Conservation (phyloP, 2,113 vertebrate genomes). For the Ochotona curzoniae region DNA sequence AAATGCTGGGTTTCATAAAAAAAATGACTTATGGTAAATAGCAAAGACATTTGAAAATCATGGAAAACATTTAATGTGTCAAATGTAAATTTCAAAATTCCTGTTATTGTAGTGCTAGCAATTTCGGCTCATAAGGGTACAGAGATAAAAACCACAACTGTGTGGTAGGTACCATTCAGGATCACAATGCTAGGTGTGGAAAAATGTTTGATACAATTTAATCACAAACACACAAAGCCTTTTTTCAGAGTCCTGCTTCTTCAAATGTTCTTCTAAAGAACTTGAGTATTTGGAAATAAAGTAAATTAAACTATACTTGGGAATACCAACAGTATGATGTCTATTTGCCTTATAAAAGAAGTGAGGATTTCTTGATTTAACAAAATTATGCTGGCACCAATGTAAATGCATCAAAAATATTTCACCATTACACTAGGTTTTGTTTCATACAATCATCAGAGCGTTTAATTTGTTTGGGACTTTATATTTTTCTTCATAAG, state of each 20-base stretch:
- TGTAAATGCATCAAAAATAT: neutral
- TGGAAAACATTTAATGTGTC: neutral
- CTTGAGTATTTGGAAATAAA: neutral
- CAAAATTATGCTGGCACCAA: neutral
- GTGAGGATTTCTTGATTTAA: neutral
- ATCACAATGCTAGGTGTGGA: neutral
- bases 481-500: slow-evolving; percentile 9
- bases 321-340: neutral
- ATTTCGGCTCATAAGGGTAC: neutral
- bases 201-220: neutral
- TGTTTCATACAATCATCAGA: neutral
- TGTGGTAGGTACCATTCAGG: neutral
- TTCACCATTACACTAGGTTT: neutral
- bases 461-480: neutral
- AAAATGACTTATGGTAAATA: slow-evolving; percentile 1
- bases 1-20: slow-evolving; percentile 23
- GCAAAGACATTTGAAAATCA: neutral
- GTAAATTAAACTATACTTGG: neutral
- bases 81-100: slow-evolving; percentile 12
- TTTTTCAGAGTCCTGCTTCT: neutral
- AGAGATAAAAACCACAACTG: neutral
- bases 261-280: neutral
- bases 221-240: neutral
- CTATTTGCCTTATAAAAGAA: neutral
- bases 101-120: neutral